Base-by-base conservation (phyloP, 2,888 invertebrate genomes). In the Drosophila recens region DNA sequence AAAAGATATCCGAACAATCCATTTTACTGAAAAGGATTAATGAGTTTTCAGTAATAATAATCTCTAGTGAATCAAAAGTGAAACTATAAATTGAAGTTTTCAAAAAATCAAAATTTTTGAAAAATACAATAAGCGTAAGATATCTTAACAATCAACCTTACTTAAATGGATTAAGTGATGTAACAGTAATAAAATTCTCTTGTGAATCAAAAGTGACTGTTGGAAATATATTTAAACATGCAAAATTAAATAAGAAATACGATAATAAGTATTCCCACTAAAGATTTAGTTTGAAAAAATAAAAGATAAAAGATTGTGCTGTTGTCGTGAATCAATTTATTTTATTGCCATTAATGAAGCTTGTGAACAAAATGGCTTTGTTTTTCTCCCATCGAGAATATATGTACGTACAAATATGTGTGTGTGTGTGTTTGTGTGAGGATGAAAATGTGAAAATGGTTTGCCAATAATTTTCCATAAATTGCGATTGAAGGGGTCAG, bases 401-500 rank as follows among this genome's bases (percentile, higher is more conserved):
- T 65, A 49, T 2, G 4, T 20, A 20, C 3, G 23, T 27, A 30
- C 42, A 49, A 52, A 58, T 57, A 58, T 69, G 61, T 73, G 71
- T 43, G 52, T 34, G 45, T 51, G 56, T 53, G 62, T 34, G 45
- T 51, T 52, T 53, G 62, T 69, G 62, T 71, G 71, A 40, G 49
- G 40, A 63, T 56, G 59, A 54, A 68, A 78, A 72, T 75, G 72
- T 72, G 72, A 72, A 78, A 80, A 78, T 75, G 56, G 66, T 70
- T 72, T 61, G 61, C 61, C 69, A 67, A 80, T 82, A 75, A 80
- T 71, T 78, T 70, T 69, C 20, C 57, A 69, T 71, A 79, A 79
- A 80, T 79, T 72, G 77, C 79, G 40, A 63, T 81, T 65, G 62
- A 76, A 73, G 67, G 59, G 76, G 79, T 75, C 72, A 67, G 46